Base-by-base conservation (phyloP, 2,888 invertebrate species). In the Apamea monoglypha region DNA sequence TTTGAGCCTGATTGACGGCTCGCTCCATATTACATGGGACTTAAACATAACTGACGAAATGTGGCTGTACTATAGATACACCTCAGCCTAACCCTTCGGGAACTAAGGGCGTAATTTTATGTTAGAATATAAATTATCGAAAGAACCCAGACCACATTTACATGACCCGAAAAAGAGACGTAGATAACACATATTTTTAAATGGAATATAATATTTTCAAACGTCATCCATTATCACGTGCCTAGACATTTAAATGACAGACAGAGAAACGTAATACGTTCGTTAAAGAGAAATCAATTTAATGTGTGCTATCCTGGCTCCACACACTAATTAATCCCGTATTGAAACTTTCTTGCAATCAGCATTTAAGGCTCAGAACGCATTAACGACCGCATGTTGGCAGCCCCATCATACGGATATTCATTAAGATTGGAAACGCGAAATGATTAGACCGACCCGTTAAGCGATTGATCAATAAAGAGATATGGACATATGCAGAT, bases 381-480 rank as follows among this genome's bases (percentile, higher is more conserved):
- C 84, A 74, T 76, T 87, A 87, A 32, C 87, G 85, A 70, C 83
- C 80, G 74, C 80, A 80, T 63, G 91, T 92, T 92, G 83, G 59
- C 78, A 74, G 86, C 88, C 85, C 82, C 89, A 72, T 74, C 85
- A 81, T 72, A 79, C 87, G 93, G 92, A 94, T 94, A 93, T 93
- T 94, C 92, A 94, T 94, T 94, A 93, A 93, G 93, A 94, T 94
- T 91, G 91, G 92, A 93, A 92, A 89, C 79, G 89, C 79, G 78
- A 90, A 91, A 90, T 91, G 91, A 93, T 93, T 90, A 89, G 87
- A 83, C 90, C 73, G 89, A 88, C 83, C 87, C 90, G 89, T 81
- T 88, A 88, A 86, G 83, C 89, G 87, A 91, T 91, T 90, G 94
- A 94, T 94, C 92, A 93, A 93, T 93, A 91, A 90, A 87, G 77